A percentile compares a stretch with the other conserved stretches of the same genome.
Evolutionary conservation across 2,797 vertebrate species (phyloP).

Genomic region (Danio albolineatus): DNA sequence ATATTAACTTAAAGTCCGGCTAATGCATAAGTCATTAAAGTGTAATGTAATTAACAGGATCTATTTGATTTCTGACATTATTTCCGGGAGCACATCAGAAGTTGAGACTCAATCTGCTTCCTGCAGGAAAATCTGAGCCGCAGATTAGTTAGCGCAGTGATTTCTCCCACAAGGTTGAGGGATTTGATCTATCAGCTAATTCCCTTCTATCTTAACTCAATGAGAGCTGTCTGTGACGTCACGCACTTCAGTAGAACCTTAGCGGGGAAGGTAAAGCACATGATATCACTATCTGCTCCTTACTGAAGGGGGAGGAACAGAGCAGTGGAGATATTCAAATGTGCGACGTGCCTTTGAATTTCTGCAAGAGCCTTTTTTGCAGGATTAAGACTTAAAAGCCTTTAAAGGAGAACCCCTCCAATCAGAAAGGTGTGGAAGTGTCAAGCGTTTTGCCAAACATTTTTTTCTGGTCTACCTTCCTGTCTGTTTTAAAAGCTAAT

Average conservation of each 20-base stretch:
- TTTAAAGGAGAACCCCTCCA: conserved; percentile 64
- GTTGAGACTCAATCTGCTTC: conserved; percentile 65
- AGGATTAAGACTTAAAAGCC: conserved; percentile 79
- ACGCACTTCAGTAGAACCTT: conserved; percentile 44
- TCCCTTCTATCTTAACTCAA: conserved; percentile 59
- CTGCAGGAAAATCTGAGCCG: conserved; percentile 67
- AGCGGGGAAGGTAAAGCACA: conserved; percentile 48
- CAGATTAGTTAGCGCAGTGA: conserved; percentile 71
- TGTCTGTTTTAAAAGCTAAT: conserved; percentile 56
- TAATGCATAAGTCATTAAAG: conserved; percentile 41
- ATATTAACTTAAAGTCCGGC: conserved; percentile 39
- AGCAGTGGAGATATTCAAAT: conserved; percentile 62
- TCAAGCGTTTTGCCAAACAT: conserved; percentile 68
- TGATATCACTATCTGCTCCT: conserved; percentile 52
- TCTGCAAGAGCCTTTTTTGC: conserved; percentile 56
- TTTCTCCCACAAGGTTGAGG: conserved; percentile 59
- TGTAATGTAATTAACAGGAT: conserved; percentile 56
- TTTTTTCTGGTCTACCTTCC: conserved; percentile 62
- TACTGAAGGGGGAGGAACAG: conserved; percentile 36
- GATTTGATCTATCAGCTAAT: conserved; percentile 71
- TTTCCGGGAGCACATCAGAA: conserved; percentile 52
- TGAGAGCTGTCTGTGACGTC: conserved; percentile 63
- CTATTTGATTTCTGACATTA: conserved; percentile 61
- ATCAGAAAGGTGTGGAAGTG: conserved; percentile 66
- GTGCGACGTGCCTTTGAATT: conserved; percentile 67